Percentiles rank a stretch among this genome's conserved stretches.
Evolutionary conservation across 2,113 vertebrate genomes (phyloP).

Genomic region (Sula dactylatra): DNA sequence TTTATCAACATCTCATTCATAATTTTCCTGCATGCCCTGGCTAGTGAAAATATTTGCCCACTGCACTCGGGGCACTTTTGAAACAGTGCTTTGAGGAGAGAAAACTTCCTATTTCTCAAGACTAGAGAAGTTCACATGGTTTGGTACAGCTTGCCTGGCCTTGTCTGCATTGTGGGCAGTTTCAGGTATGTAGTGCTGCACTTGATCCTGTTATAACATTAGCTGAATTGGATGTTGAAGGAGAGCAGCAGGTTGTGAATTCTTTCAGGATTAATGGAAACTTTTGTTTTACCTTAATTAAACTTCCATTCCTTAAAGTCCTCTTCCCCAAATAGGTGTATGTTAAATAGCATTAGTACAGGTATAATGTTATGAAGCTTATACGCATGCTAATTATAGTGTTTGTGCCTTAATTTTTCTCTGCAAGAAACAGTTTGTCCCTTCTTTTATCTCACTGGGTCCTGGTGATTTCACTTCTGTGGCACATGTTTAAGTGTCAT

Average conservation of each 20-base stretch:
- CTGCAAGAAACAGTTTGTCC: neutral
- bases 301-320: neutral
- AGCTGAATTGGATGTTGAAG: neutral
- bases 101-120: neutral
- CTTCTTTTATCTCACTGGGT: neutral
- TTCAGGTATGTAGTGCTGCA: rapidly evolving
- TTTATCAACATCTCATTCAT: neutral
- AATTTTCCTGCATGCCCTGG: neutral
- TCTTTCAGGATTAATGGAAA: slow-evolving; percentile 27
- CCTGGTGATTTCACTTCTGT: neutral
- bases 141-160: neutral
- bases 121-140: neutral
- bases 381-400: neutral
- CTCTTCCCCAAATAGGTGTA: neutral
- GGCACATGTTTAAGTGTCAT: neutral
- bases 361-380: neutral
- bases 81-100: neutral
- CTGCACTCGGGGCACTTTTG: neutral
- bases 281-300: slow-evolving; percentile 41
- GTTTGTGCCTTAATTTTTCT: neutral
- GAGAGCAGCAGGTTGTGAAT: neutral
- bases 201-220: neutral
- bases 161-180: neutral
- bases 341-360: neutral
- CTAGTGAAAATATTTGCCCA: neutral